Percentiles rank a stretch among this genome's conserved stretches.
phyloP scores from a whole-genome alignment of 1,140 invertebrate species.

The Diploscapter pachys region DNA sequence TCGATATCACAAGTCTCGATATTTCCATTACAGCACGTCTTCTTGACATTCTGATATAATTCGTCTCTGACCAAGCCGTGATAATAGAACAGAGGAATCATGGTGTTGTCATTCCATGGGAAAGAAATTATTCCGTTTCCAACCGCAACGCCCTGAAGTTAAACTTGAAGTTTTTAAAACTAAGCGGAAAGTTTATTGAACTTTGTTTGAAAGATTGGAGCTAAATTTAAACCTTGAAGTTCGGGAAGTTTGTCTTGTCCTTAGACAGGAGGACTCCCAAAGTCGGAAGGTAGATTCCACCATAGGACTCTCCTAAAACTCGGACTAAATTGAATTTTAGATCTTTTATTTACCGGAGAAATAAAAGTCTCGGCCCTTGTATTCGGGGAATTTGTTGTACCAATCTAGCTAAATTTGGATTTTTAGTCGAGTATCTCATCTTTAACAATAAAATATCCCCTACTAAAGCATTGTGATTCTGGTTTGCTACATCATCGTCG shows the following conservation, averaged over 20 bases:
- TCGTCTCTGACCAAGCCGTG: constrained; percentile 29
- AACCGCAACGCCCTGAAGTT: constrained; percentile 33
- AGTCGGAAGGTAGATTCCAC: constrained; percentile 61
- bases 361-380: constrained; percentile 59
- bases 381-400: constrained; percentile 64
- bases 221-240: constrained; percentile 23
- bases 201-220: background rate
- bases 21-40: constrained; percentile 26
- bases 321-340: no score
- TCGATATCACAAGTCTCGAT: constrained; percentile 30
- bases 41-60: constrained; percentile 18
- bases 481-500: constrained; percentile 60
- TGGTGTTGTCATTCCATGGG: constrained; percentile 16
- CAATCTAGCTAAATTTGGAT: constrained; percentile 63
- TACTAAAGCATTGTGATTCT: constrained; percentile 29
- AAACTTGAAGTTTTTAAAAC: no score
- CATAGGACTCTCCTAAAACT: constrained; percentile 59
- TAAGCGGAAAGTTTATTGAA: no score
- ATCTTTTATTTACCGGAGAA: constrained; percentile 41
- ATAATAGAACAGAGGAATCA: constrained; percentile 28
- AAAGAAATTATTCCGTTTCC: constrained; percentile 33
- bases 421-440: constrained; percentile 57
- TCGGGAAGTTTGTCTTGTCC: constrained; percentile 21
- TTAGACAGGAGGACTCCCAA: constrained; percentile 60
- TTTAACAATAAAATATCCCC: constrained; percentile 61